Percentiles rank a stretch among this genome's conserved stretches.
Evolutionary conservation across 2,888 invertebrate species (phyloP).

Genomic region (Cephonodes hylas): DNA sequence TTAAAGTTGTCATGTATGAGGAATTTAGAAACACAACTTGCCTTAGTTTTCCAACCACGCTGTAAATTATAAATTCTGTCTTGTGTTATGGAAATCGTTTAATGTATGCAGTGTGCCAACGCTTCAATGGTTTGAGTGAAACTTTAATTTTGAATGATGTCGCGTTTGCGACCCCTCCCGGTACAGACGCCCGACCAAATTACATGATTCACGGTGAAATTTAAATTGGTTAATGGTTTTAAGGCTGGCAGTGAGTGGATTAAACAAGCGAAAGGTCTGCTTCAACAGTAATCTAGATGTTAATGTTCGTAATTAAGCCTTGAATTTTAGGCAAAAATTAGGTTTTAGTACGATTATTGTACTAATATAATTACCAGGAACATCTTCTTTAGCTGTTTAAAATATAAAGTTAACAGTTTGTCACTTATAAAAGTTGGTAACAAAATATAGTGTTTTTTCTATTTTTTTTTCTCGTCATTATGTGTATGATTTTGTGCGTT

Average conservation of each 20-base stretch:
- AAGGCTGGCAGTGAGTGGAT: conserved; percentile 6
- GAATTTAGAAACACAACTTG: too few relatives aligned
- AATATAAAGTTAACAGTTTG: too few relatives aligned
- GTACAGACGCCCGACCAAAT: background rate
- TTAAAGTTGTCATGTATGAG: too few relatives aligned
- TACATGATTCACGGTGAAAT: conserved; percentile 5
- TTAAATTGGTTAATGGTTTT: conserved; percentile 3
- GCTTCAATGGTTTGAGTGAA: background rate
- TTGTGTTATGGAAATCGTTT: background rate
- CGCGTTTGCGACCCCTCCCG: background rate
- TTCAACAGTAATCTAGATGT: background rate
- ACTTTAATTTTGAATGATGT: background rate
- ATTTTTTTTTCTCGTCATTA: too few relatives aligned
- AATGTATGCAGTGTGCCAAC: background rate
- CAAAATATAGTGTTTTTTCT: too few relatives aligned
- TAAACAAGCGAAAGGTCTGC: background rate
- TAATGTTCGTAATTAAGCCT: background rate
- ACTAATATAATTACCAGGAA: background rate
- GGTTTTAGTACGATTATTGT: background rate
- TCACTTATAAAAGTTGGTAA: too few relatives aligned
- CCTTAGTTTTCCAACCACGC: too few relatives aligned
- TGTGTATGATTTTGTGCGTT: too few relatives aligned
- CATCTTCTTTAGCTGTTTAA: too few relatives aligned
- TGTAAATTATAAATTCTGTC: background rate
- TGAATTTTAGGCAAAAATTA: background rate